Base-by-base conservation (phyloP, 2,797 vertebrate genomes). In the Falco rusticolus region DNA sequence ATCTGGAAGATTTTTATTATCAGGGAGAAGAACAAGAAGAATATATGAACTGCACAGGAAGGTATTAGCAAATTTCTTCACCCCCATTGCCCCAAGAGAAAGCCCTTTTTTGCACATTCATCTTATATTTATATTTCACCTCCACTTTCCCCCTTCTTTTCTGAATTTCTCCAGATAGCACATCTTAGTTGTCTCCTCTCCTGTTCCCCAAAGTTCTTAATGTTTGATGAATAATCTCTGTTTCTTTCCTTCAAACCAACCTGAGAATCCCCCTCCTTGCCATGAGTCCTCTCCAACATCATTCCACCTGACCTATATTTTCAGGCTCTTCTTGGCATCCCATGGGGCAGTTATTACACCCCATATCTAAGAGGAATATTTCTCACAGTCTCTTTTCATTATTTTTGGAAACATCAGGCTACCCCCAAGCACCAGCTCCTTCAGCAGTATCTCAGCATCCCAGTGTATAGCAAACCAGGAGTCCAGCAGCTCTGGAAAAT, bases 401-500 rank as follows among this genome's bases (percentile, higher is more conserved):
- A 34, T 68, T 75, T 89, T 65, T 16, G 39, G 75, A 72, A 79
- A 61, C 18, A 24, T 63, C 54, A 37, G 29, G 16, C 10, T 87
- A 21, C 10, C 5, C 93, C 37, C 41, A 34, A 80, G 12, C 21
- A 74, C 18, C 34, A 74, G 7, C 19, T 90, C 11, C 50, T 90
- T 71, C 45, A 41, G 12, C 34, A 77, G 8, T 3, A 2, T 22
- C 61, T 63, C 57, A 65, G 50, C 50, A 78, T 64, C 20, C 41
- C 31, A 56, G 14, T 50, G 20, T 0, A 0, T 16, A 54, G 34
- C 1, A 2, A 82, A 39, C 3, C 6, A 57, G 47, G 11, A 9
- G 41, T 43, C 41, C 15, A 43, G 41, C 41, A 43, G 21, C 34
- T 88, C 76, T 83, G n/a, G 47, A 89, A n/a, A 51, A 54, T 5